phyloP scores from a whole-genome alignment of 2,113 vertebrate genomes.

The Mobula birostris region DNA sequence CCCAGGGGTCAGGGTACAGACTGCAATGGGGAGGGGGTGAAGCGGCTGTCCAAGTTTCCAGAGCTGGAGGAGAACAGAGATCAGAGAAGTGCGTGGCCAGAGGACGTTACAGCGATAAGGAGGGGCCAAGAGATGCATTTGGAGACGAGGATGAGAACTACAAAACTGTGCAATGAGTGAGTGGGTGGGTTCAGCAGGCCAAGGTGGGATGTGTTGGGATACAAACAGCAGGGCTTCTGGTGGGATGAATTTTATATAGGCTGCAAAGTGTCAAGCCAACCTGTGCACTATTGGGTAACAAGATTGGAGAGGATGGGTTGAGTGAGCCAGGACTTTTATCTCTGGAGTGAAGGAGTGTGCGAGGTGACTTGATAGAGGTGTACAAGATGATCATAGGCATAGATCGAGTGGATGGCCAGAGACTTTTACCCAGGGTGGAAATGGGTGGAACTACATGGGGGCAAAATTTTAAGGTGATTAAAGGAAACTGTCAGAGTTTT shows the following conservation, averaged over 20 bases:
- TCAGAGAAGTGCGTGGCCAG: not conserved
- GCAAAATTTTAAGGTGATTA: no score
- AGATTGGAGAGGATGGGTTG: no score
- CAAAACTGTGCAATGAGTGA: not conserved
- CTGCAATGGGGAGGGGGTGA: not conserved
- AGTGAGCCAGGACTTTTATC: no score
- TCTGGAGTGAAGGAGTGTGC: no score
- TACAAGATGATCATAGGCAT: no score
- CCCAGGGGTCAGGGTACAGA: not conserved
- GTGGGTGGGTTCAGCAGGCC: not conserved
- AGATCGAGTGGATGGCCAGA: no score
- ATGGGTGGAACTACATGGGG: no score
- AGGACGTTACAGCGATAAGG: not conserved
- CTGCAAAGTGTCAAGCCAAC: not conserved
- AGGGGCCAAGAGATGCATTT: not conserved
- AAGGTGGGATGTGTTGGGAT: not conserved
- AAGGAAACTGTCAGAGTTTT: no score
- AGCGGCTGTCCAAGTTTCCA: not conserved
- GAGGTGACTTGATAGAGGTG: no score
- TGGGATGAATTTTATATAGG: not conserved
- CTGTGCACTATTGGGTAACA: not conserved
- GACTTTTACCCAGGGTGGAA: no score
- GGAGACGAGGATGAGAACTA: not conserved
- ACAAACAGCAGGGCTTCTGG: not conserved
- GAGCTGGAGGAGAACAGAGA: not conserved